Evolutionary conservation across 2,797 vertebrate genomes (phyloP).

Genomic region (Pogoniulus pusillus): DNA sequence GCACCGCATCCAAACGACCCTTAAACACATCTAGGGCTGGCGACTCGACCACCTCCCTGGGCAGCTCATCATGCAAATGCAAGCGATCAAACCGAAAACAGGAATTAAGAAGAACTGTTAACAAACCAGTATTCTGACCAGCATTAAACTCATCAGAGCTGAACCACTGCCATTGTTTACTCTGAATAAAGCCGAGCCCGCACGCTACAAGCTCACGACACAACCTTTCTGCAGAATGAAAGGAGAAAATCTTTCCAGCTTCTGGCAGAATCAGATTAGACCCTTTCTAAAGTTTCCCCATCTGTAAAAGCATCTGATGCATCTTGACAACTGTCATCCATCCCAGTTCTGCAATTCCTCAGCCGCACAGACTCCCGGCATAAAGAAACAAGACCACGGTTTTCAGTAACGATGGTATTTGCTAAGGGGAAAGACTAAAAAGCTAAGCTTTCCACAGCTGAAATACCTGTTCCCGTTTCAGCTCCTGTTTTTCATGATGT

Average conservation of each 20-base stretch:
- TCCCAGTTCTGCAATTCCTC: constrained; percentile 18
- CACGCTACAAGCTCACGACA: constrained; percentile 39
- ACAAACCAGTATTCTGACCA: too few relatives aligned
- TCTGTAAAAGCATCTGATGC: constrained; percentile 47
- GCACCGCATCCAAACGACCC: too few relatives aligned
- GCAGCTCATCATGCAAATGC: too few relatives aligned
- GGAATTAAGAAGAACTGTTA: too few relatives aligned
- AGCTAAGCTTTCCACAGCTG: neutral
- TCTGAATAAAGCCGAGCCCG: neutral
- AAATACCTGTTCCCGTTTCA: neutral
- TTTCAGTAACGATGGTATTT: neutral
- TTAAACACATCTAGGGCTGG: too few relatives aligned
- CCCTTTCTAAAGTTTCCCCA: constrained; percentile 45
- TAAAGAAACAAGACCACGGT: neutral
- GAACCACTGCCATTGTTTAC: constrained; percentile 3
- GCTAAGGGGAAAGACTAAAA: neutral
- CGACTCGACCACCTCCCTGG: too few relatives aligned
- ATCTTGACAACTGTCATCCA: constrained; percentile 44
- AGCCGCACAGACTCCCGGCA: neutral
- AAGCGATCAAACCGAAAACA: too few relatives aligned
- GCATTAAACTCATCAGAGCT: constrained; percentile 39
- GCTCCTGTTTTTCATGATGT: neutral
- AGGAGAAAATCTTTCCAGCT: constrained; percentile 14
- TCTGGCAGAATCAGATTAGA: constrained; percentile 52
- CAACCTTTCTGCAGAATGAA: constrained; percentile 40